Conservation (phyloP, 2,888 invertebrate species). For the Anthrax anthrax region DNA sequence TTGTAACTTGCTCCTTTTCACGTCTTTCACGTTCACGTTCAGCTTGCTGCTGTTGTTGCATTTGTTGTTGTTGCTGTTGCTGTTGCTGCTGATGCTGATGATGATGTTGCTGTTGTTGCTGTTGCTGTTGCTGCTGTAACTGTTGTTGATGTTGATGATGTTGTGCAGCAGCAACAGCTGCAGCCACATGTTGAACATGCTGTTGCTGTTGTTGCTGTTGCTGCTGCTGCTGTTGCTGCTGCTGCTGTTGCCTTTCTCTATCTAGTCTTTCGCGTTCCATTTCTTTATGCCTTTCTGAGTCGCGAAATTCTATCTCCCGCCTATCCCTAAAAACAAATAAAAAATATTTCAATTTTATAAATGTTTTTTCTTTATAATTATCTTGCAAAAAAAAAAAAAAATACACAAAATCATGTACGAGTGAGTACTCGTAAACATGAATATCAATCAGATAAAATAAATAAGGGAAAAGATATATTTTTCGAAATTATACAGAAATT, state of each 20-base stretch:
- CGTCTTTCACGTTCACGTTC: slow-evolving; percentile 40
- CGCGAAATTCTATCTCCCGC: slow-evolving; percentile 14
- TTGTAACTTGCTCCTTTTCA: slow-evolving; percentile 37
- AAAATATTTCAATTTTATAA: too few species aligned
- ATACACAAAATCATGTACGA: too few species aligned
- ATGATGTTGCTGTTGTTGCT: slow-evolving; percentile 4
- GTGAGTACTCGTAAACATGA: too few species aligned
- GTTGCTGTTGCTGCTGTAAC: slow-evolving; percentile 10
- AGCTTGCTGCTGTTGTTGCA: slow-evolving; percentile 18
- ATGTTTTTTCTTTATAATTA: too few species aligned
- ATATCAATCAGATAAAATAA: too few species aligned
- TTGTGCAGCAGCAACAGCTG: slow-evolving; percentile 5
- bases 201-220: slow-evolving; percentile 9
- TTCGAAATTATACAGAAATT: too few species aligned
- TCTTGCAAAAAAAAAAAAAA: too few species aligned
- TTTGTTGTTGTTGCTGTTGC: slow-evolving; percentile 4
- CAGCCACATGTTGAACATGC: not conserved
- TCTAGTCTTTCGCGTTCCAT: slow-evolving; percentile 13
- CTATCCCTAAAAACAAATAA: slow-evolving; percentile 10
- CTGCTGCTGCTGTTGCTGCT: slow-evolving; percentile 9
- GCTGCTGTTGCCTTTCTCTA: slow-evolving; percentile 8
- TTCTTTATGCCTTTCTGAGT: slow-evolving; percentile 14
- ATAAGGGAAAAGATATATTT: too few species aligned
- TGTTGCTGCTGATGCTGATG: slow-evolving; percentile 3
- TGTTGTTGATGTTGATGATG: slow-evolving; percentile 8